phyloP scores from a whole-genome alignment of 2,888 invertebrate genomes.

The Phoenoteleia sp. region DNA sequence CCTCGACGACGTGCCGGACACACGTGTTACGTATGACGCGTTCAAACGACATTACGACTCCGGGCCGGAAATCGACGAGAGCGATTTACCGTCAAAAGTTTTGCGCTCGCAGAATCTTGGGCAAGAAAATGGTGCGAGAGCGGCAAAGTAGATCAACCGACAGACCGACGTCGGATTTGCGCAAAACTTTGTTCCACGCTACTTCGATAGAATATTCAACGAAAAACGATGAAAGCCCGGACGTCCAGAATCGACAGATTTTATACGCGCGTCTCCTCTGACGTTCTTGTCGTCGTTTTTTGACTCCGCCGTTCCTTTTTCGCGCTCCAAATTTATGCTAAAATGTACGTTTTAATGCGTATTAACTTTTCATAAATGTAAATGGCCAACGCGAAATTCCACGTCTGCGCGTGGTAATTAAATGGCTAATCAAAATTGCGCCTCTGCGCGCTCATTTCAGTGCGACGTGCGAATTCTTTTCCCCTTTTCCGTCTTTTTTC shows the following conservation, averaged over 20 bases:
- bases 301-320: conserved; percentile 1
- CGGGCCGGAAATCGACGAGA: conserved; percentile 59
- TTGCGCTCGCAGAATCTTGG: conserved; percentile 27
- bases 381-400: conserved; percentile 1
- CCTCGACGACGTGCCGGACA: conserved; percentile 50
- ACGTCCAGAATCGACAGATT: conserved; percentile 72
- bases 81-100: conserved; percentile 66
- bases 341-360: conserved; percentile 25
- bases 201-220: conserved; percentile 80
- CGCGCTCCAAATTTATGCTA: conserved; percentile 24
- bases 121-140: conserved; percentile 49
- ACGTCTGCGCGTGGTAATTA: conserved; percentile 19
- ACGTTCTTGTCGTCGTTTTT: background rate
- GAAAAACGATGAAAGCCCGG: conserved; percentile 82
- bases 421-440: conserved; percentile 23
- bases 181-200: conserved; percentile 80
- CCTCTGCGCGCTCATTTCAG: conserved; percentile 2
- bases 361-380: conserved; percentile 42
- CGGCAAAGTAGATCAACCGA: conserved; percentile 71
- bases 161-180: conserved; percentile 69
- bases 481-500: background rate
- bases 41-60: conserved; percentile 59
- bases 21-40: conserved; percentile 62
- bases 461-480: background rate
- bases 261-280: conserved; percentile 13